phyloP scores from a whole-genome alignment of 1,140 invertebrate genomes.

The Drosophila busckii region DNA sequence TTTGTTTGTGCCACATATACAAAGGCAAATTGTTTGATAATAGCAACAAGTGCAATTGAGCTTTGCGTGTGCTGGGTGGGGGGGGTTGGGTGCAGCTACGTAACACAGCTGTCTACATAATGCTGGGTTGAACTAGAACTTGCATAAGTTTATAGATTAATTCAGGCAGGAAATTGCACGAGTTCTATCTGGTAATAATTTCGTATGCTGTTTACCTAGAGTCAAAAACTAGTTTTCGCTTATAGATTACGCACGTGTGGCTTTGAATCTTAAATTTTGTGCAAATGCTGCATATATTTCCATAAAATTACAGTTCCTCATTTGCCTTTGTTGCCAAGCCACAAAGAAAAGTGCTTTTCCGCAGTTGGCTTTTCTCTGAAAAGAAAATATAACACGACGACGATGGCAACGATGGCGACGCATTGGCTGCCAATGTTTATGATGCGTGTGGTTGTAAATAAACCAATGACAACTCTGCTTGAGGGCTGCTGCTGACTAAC shows the following conservation, averaged over 20 bases:
- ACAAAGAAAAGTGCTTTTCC: slow-evolving; percentile 52
- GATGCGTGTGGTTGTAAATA: slow-evolving; percentile 53
- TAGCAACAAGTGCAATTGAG: slow-evolving; percentile 10
- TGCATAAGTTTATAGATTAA: slow-evolving; percentile 7
- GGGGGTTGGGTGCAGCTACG: neutral
- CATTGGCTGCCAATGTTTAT: slow-evolving; percentile 46
- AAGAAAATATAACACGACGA: too few species aligned
- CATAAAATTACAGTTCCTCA: slow-evolving; percentile 6
- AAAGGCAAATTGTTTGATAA: slow-evolving; percentile 32
- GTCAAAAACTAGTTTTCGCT: slow-evolving; percentile 18
- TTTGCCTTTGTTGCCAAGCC: slow-evolving; percentile 26
- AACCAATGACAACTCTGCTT: slow-evolving; percentile 39
- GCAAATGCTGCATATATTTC: neutral
- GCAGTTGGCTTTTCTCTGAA: slow-evolving; percentile 17
- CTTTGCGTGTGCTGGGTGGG: neutral
- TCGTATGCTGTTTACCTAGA: neutral
- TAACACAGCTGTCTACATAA: slow-evolving; percentile 24
- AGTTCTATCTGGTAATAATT: neutral
- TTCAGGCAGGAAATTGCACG: slow-evolving; percentile 15
- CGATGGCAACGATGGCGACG: slow-evolving; percentile 17
- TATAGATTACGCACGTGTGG: neutral
- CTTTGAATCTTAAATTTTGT: slow-evolving; percentile 1
- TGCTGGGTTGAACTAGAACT: slow-evolving; percentile 35
- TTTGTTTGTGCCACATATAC: neutral
- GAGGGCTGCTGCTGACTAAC: slow-evolving; percentile 44